Conservation (phyloP, 2,797 vertebrate species). For the Cheirogaleus major region DNA sequence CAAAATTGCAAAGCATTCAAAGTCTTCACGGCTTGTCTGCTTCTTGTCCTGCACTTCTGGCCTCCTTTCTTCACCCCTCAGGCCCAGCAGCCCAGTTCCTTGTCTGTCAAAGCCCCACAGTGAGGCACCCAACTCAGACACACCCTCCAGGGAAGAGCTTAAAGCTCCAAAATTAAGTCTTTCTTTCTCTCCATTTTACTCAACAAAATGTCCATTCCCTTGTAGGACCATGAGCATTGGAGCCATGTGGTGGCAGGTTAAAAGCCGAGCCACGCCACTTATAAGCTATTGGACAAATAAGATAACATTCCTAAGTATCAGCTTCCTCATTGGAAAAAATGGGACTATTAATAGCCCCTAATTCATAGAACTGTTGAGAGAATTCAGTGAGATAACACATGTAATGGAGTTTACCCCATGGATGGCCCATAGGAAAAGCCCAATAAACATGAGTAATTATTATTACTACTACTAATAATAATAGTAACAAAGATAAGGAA, state of each 20-base stretch:
- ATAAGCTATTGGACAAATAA: not conserved
- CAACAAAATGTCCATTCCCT: not conserved
- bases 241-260: not conserved
- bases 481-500: not conserved
- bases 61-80: not conserved
- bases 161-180: not conserved
- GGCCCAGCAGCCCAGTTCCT: not conserved
- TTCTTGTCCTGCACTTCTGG: not conserved
- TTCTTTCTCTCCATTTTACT: not conserved
- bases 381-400: not conserved
- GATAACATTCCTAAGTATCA: not conserved
- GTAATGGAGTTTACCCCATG: not conserved
- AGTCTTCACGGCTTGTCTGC: not conserved
- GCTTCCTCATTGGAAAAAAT: not conserved
- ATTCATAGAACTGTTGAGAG: not conserved
- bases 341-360: not conserved
- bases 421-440: not conserved
- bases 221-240: not conserved
- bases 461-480: not conserved
- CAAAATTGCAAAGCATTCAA: not conserved
- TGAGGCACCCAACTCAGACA: not conserved
- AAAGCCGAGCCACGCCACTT: not conserved
- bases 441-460: not conserved
- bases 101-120: not conserved
- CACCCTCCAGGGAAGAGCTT: not conserved